These are phyloP conservation scores for Operophtera brumata DNA, from an alignment of 2,888 invertebrate species.

Conservation along the genomic window DNA sequence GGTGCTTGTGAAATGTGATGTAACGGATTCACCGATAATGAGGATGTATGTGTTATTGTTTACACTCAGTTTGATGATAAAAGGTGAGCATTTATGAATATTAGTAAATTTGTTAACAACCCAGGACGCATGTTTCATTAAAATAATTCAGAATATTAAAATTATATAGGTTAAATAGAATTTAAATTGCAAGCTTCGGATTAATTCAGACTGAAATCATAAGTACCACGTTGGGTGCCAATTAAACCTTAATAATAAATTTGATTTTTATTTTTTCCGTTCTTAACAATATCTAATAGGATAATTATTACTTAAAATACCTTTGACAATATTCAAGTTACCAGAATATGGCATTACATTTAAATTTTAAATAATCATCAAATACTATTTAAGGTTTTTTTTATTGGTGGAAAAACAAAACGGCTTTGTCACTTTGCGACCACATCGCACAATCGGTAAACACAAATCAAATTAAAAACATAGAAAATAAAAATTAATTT, in stretches of 20 bases:
- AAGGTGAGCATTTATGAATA: constrained; percentile 51
- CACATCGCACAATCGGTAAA: too few relatives aligned
- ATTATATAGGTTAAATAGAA: neutral
- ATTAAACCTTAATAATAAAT: neutral
- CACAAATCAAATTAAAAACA: too few relatives aligned
- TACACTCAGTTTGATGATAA: constrained; percentile 65
- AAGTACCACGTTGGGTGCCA: constrained; percentile 22
- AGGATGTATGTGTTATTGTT: constrained; percentile 73
- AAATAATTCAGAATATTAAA: neutral
- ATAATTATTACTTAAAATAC: too few relatives aligned
- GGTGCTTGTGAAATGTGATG: constrained; percentile 65
- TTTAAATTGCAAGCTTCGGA: constrained; percentile 1
- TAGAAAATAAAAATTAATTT: too few relatives aligned
- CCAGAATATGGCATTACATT: too few relatives aligned
- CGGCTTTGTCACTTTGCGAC: too few relatives aligned
- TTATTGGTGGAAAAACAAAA: too few relatives aligned
- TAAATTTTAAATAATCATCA: too few relatives aligned
- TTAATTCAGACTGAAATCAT: neutral
- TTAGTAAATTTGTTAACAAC: constrained; percentile 8
- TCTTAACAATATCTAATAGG: too few relatives aligned
- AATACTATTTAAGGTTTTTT: too few relatives aligned
- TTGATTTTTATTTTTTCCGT: too few relatives aligned
- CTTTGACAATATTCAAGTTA: too few relatives aligned
- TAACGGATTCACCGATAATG: constrained; percentile 56
- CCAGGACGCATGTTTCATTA: neutral